These are phyloP conservation scores for Drosophila takahashii DNA, from an alignment of 1,140 invertebrate genomes.

Conservation along the genomic window DNA sequence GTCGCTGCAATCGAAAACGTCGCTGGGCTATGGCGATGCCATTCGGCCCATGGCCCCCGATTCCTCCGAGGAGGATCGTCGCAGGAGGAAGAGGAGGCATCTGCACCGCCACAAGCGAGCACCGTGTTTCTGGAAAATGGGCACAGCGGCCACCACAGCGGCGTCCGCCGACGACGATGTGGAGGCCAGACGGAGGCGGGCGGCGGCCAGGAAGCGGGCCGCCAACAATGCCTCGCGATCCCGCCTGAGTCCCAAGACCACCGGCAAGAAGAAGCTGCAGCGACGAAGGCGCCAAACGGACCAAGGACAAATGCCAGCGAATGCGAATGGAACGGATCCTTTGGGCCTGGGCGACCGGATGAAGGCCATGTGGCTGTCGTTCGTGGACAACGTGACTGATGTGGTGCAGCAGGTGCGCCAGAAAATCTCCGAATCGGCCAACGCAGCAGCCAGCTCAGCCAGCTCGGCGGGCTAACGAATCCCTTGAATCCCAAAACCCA, in stretches of 20 bases:
- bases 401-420: constrained; percentile 55
- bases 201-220: constrained; percentile 43
- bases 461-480: background rate
- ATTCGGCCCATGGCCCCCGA: constrained; percentile 35
- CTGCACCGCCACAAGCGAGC: constrained; percentile 39
- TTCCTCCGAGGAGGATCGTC: constrained; percentile 55
- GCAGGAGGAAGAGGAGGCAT: constrained; percentile 4
- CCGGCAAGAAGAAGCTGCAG: constrained; percentile 52
- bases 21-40: constrained; percentile 63
- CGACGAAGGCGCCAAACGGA: constrained; percentile 37
- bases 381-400: constrained; percentile 53
- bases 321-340: background rate
- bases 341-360: constrained; percentile 36
- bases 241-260: constrained; percentile 37
- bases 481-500: background rate
- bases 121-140: constrained; percentile 55
- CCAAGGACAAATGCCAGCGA: background rate
- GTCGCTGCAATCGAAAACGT: constrained; percentile 46
- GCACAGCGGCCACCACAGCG: constrained; percentile 41
- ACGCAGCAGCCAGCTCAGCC: constrained; percentile 4
- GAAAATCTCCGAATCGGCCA: constrained; percentile 27
- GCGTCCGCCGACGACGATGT: constrained; percentile 48
- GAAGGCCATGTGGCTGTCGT: constrained; percentile 48
- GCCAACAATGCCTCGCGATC: constrained; percentile 55
- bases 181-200: constrained; percentile 48